Base-by-base conservation (phyloP, 2,888 invertebrate genomes). In the Drosophila putrida region DNA sequence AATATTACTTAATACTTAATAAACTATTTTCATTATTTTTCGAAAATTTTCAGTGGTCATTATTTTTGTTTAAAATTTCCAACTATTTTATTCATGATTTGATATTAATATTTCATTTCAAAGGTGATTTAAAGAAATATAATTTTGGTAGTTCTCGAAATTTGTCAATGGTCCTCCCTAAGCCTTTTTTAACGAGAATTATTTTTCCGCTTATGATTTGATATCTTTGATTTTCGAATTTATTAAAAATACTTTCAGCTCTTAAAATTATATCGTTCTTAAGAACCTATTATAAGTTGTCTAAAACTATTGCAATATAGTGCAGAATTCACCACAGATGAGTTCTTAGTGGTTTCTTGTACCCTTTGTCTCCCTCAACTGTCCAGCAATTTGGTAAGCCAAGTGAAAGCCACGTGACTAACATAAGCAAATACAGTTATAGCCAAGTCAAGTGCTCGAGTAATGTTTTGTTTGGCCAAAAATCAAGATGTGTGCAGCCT, bases 401-500 rank as follows among this genome's bases (percentile, higher is more conserved):
- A 63, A 82, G 80, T 75, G 66, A 79, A 82, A 75, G 82, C 84
- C 83, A 83, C 83, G 83, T 83, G 83, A 83, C 83, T 83, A 83
- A 87, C 83, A 83, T 83, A 84, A 84, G 67, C 75, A 87, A 83
- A 84, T 84, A 82, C 77, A 75, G 84, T 87, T 81, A 72, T 70
- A 70, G 82, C 67, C 75, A 66, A 43, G 64, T 51, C 82, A 71
- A 84, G 80, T 80, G 70, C 82, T 83, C 70, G 69, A 71, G 71
- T 51, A 65, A 82, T 83, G 83, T 83, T 83, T 87, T 83, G 83
- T 83, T 83, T 83, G 87, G 83, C 86, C 86, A 87, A 87, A 87
- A 83, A 83, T 83, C 83, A 83, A 83, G 83, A 84, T 84, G 87
- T 84, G 83, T 74, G 73, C 43, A 47, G 63, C 47, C 46, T 33